Percentiles rank a stretch among this genome's conserved stretches.
These are phyloP conservation scores for Drosophila elegans DNA, from an alignment of 1,140 invertebrate genomes.

Conservation along the genomic window DNA sequence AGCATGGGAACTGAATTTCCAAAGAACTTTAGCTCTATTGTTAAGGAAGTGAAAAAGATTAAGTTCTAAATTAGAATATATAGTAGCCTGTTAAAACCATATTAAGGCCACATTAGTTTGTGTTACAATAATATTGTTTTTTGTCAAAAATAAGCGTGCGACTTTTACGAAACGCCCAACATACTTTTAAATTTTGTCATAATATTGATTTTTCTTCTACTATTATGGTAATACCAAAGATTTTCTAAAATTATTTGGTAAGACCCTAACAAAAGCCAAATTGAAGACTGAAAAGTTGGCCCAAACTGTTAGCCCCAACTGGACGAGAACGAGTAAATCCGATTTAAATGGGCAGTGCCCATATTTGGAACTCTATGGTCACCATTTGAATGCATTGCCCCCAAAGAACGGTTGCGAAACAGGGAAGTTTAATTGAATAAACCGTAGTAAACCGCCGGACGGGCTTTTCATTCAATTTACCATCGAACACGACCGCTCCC, in stretches of 20 bases:
- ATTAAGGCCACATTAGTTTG: neutral
- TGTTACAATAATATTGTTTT: neutral
- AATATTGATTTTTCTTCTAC: neutral
- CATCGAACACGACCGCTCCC: conserved; percentile 21
- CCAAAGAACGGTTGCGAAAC: conserved; percentile 9
- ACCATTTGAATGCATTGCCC: conserved; percentile 1
- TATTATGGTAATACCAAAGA: neutral
- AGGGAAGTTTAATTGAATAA: conserved; percentile 55
- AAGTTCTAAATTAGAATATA: too few relatives aligned
- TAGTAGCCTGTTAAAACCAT: too few relatives aligned
- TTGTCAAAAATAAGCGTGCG: neutral
- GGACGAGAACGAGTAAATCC: conserved; percentile 1
- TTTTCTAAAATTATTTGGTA: neutral
- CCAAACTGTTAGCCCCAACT: neutral
- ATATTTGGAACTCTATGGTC: conserved; percentile 3
- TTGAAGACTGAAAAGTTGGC: conserved; percentile 12
- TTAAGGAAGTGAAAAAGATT: neutral
- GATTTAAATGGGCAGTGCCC: conserved; percentile 13
- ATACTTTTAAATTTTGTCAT: neutral
- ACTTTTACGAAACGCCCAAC: neutral
- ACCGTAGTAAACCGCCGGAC: conserved; percentile 37
- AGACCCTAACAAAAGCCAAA: conserved; percentile 6
- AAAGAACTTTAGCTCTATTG: neutral
- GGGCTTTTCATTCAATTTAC: conserved; percentile 60
- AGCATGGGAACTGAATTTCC: neutral